These are phyloP conservation scores for Oreochromis grahami DNA, from an alignment of 2,797 vertebrate species.

Conservation along the genomic window DNA sequence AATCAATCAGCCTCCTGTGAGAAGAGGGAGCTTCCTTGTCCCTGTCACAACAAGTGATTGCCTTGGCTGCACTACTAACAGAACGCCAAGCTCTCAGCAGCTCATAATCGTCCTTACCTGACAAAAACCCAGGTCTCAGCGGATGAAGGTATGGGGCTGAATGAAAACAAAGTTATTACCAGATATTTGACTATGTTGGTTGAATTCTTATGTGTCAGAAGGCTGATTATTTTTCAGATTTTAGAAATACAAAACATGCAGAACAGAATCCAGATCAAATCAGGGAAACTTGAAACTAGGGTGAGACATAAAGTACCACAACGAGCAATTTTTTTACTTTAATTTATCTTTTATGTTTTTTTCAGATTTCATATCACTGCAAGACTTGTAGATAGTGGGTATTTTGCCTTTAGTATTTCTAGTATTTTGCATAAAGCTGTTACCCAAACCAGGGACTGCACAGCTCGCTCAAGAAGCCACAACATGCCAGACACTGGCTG, in stretches of 20 bases:
- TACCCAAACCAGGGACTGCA: not conserved
- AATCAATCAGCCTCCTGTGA: slow-evolving; percentile 75
- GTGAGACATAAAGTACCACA: not conserved
- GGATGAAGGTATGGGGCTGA: slow-evolving; percentile 26
- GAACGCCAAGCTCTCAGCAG: slow-evolving; percentile 50
- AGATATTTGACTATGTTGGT: not conserved
- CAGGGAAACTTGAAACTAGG: too few species aligned
- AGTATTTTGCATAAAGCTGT: not conserved
- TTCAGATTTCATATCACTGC: not conserved
- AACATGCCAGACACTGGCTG: not conserved
- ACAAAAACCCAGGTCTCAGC: slow-evolving; percentile 29
- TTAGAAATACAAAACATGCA: not conserved
- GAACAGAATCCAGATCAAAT: not conserved
- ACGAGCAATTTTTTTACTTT: not conserved
- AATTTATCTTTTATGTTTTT: not conserved
- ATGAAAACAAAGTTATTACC: slow-evolving; percentile 20
- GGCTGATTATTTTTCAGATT: not conserved
- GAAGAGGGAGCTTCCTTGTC: slow-evolving; percentile 67
- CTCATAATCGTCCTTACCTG: slow-evolving; percentile 62
- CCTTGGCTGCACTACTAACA: slow-evolving; percentile 50
- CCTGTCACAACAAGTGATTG: slow-evolving; percentile 71
- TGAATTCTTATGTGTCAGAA: not conserved
- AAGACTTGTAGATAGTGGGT: not conserved
- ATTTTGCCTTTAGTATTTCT: not conserved
- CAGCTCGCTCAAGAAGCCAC: not conserved